A percentile compares a stretch with the other conserved stretches of the same genome.
Evolutionary conservation across 2,113 vertebrate species (phyloP).

Genomic region (Istiophorus platypterus): DNA sequence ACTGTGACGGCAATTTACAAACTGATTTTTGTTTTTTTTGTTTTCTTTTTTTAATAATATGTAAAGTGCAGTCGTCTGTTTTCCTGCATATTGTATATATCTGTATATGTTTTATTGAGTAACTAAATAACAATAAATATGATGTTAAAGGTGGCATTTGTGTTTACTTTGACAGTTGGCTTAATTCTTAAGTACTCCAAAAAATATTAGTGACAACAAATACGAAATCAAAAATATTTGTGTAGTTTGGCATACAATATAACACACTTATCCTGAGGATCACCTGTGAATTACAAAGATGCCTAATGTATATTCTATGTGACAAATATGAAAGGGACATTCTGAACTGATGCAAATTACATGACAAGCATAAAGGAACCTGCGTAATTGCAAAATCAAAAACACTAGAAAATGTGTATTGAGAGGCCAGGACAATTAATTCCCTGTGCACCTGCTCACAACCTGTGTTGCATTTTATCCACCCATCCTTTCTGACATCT

Average conservation of each 20-base stretch:
- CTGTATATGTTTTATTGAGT: slow-evolving; percentile 99
- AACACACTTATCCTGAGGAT: slow-evolving; percentile 29
- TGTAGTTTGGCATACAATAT: neutral
- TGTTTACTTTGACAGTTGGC: slow-evolving; percentile 37
- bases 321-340: slow-evolving; percentile 68
- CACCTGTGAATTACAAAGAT: slow-evolving; percentile 45
- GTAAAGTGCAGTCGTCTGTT: slow-evolving; percentile 99
- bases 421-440: slow-evolving; percentile 45
- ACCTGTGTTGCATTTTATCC: slow-evolving; percentile 24
- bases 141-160: slow-evolving; percentile 94
- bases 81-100: slow-evolving; percentile 99
- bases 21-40: slow-evolving; percentile 90
- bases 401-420: slow-evolving; percentile 39
- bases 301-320: slow-evolving; percentile 50
- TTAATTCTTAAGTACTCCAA: neutral
- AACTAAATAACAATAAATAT: slow-evolving; percentile 99
- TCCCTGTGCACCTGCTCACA: slow-evolving; percentile 43
- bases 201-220: neutral
- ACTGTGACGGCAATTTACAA: slow-evolving; percentile 95
- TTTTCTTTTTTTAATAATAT: slow-evolving; percentile 93
- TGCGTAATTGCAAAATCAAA: slow-evolving; percentile 42
- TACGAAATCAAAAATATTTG: neutral
- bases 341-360: slow-evolving; percentile 59
- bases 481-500: slow-evolving; percentile 11
- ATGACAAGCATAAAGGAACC: slow-evolving; percentile 66